Base-by-base conservation (phyloP, 2,888 invertebrate genomes). In the Agriopis aurantiaria region DNA sequence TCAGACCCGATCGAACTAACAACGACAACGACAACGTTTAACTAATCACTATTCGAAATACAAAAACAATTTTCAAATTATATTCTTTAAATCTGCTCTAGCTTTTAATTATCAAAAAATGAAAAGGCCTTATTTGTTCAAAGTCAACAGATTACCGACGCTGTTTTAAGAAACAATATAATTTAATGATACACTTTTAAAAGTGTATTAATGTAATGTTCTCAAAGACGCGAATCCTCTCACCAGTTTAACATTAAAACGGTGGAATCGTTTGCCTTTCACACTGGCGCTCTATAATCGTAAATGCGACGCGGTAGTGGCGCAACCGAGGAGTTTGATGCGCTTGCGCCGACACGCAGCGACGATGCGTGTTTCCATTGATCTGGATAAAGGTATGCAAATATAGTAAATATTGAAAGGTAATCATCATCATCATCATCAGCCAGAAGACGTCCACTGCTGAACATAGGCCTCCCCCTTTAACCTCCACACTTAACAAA, bases 251-350 rank as follows among this genome's bases (percentile, higher is more conserved):
- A 64, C 65, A 61, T 69, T 71, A 71, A 70, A 52, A 64, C 61
- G 48, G 33, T 59, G 40, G 56, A 61, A 72, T 60, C 17, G 68
- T n/a, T 58, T 53, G 72, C 82, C 87, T 85, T 87, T 86, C 88
- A 83, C 84, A 80, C 82, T 74, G 74, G 71, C 75, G 78, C 73
- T 75, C 69, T 78, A 82, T 83, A 75, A 82, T 82, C 84, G 81
- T 86, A 80, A 87, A 82, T 66, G 80, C 70, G 72, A 51, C 65
- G 75, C 62, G 73, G 76, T 76, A 70, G 83, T 87, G 83, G 78
- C 68, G 88, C 74, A 87, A 87, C 81, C 76, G 75, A 69, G 72
- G 76, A 79, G 73, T 81, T 84, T 83, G 85, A 85, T 83, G 84
- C 80, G 82, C 74, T 61, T 70, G 76, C 69, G 80, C 72, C 67